phyloP scores from a whole-genome alignment of 1,140 invertebrate species.

The Mamestra configurata region DNA sequence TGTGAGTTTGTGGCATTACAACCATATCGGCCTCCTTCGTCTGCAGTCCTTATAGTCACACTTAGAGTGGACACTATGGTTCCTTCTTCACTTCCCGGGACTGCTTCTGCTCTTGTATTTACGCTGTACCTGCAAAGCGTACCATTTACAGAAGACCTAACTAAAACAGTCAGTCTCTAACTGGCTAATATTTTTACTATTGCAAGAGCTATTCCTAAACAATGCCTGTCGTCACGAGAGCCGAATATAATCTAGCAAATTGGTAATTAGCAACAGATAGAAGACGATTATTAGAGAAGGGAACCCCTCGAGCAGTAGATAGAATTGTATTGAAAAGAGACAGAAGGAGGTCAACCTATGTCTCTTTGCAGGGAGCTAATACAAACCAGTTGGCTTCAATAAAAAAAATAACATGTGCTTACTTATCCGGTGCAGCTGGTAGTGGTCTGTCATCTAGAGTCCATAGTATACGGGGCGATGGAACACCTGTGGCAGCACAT shows the following conservation, averaged over 20 bases:
- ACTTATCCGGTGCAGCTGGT: conserved; percentile 81
- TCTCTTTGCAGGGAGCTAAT: too few species aligned
- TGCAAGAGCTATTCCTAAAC: too few species aligned
- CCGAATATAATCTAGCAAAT: too few species aligned
- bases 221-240: too few species aligned
- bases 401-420: too few species aligned
- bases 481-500: conserved; percentile 80
- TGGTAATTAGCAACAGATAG: too few species aligned
- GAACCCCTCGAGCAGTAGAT: too few species aligned
- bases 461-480: conserved; percentile 79
- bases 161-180: neutral
- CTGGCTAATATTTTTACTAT: too few species aligned
- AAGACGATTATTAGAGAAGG: too few species aligned
- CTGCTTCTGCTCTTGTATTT: conserved; percentile 81
- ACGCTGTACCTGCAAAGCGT: conserved; percentile 76
- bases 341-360: too few species aligned
- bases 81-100: conserved; percentile 78
- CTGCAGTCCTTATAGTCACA: conserved; percentile 79
- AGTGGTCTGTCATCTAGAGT: conserved; percentile 82
- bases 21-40: conserved; percentile 82
- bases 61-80: conserved; percentile 82
- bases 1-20: conserved; percentile 83
- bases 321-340: too few species aligned
- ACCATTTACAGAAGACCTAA: neutral
- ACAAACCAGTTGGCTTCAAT: too few species aligned